Evolutionary conservation across 2,113 vertebrate genomes (phyloP).

Genomic region (Neoarius graeffei): DNA sequence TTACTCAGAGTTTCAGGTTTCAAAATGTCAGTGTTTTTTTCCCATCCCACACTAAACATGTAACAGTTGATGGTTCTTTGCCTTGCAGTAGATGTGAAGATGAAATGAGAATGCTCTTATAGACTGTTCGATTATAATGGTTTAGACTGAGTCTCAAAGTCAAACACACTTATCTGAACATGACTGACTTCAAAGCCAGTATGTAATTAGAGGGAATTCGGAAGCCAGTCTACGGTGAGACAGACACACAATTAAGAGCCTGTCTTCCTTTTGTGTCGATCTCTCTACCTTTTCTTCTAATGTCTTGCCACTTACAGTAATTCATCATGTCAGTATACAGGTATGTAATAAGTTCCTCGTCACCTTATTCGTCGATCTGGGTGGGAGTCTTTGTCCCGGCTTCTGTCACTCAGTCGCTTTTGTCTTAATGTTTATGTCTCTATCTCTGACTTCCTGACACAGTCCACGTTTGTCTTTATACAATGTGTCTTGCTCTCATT

Average conservation of each 20-base stretch:
- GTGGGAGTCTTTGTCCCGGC: neutral
- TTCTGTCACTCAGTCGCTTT: neutral
- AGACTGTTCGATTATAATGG: conserved; percentile 23
- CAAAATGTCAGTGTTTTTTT: neutral
- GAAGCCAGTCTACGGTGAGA: conserved; percentile 72
- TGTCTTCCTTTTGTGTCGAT: conserved; percentile 46
- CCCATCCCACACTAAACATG: neutral
- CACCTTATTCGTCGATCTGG: neutral
- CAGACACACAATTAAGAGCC: conserved; percentile 67
- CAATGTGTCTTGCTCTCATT: conserved; percentile 27
- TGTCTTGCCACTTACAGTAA: neutral
- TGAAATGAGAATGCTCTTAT: neutral
- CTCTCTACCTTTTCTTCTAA: neutral
- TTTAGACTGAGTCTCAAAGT: conserved; percentile 20
- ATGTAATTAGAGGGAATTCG: conserved; percentile 58
- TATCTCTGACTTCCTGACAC: conserved; percentile 17
- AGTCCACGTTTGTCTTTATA: conserved; percentile 13
- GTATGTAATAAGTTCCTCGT: neutral
- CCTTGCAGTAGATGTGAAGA: neutral
- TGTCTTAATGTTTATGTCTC: conserved; percentile 18
- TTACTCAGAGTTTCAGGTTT: neutral
- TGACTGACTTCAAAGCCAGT: conserved; percentile 42
- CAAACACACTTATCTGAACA: conserved; percentile 33
- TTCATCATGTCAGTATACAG: neutral
- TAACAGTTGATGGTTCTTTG: neutral